These are phyloP conservation scores for Dorcus hopei DNA, from an alignment of 2,888 invertebrate species.

Conservation along the genomic window DNA sequence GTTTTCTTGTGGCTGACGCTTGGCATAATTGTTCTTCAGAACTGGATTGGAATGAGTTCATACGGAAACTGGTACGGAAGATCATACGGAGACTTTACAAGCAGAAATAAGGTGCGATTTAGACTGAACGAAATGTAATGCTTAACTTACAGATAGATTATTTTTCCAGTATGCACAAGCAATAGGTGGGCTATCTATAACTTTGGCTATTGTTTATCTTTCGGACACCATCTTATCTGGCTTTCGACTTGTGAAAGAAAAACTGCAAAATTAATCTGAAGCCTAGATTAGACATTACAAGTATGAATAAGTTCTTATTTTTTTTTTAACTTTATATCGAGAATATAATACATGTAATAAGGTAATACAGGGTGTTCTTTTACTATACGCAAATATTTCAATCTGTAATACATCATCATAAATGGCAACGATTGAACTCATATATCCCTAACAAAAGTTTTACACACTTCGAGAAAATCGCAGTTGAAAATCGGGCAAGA, in stretches of 20 bases:
- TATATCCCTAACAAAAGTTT: too few relatives aligned
- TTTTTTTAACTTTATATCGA: too few relatives aligned
- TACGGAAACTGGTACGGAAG: constrained; percentile 79
- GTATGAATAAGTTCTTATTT: too few relatives aligned
- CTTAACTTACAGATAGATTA: neutral
- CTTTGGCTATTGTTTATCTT: constrained; percentile 75
- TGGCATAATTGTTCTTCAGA: constrained; percentile 82
- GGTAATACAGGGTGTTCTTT: too few relatives aligned
- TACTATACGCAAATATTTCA: too few relatives aligned
- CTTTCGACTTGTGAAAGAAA: constrained; percentile 43
- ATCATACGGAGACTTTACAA: constrained; percentile 63
- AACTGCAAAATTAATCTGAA: constrained; percentile 6
- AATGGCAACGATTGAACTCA: too few relatives aligned
- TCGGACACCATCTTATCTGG: constrained; percentile 76
- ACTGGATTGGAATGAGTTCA: constrained; percentile 67
- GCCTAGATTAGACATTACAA: too few relatives aligned
- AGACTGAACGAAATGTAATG: neutral
- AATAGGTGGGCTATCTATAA: constrained; percentile 74
- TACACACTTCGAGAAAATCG: too few relatives aligned
- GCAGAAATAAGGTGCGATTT: constrained; percentile 61
- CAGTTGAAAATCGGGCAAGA: too few relatives aligned
- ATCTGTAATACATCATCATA: too few relatives aligned
- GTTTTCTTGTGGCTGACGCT: constrained; percentile 82
- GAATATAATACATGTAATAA: too few relatives aligned
- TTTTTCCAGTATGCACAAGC: constrained; percentile 66